phyloP scores from a whole-genome alignment of 2,113 vertebrate genomes.

The Romanogobio albipinnatus region DNA sequence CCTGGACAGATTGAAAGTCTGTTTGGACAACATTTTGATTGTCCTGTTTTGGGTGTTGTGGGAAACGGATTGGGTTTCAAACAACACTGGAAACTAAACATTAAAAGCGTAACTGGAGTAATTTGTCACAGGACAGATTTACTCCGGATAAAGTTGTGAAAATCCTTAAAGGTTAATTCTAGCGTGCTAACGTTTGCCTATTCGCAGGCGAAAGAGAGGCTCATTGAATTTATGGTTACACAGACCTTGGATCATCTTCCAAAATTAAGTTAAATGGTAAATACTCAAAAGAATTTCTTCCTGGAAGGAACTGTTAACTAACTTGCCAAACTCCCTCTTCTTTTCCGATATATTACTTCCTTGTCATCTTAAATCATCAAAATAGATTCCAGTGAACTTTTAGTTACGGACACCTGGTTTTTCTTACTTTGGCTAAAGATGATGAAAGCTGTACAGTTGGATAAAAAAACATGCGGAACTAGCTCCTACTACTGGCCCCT shows the following conservation, averaged over 20 bases:
- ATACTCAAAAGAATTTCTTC: slow-evolving; percentile 34
- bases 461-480: too few species aligned
- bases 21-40: slow-evolving; percentile 70
- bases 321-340: slow-evolving; percentile 44
- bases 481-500: too few species aligned
- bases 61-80: slow-evolving; percentile 21
- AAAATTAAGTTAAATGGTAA: slow-evolving; percentile 36
- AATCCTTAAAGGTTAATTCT: slow-evolving; percentile 24
- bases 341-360: slow-evolving; percentile 49
- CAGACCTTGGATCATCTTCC: slow-evolving; percentile 31
- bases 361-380: slow-evolving; percentile 51
- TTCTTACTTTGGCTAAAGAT: slow-evolving; percentile 14
- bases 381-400: slow-evolving; percentile 45
- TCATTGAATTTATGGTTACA: neutral
- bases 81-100: slow-evolving; percentile 26
- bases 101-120: slow-evolving; percentile 21
- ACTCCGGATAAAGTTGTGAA: neutral
- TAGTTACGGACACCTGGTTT: slow-evolving; percentile 19
- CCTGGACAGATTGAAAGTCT: slow-evolving; percentile 77
- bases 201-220: neutral
- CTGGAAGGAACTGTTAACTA: slow-evolving; percentile 41
- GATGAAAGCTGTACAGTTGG: slow-evolving; percentile 9
- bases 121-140: slow-evolving; percentile 14
- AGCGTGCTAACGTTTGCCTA: slow-evolving; percentile 9
- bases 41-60: slow-evolving; percentile 50